phyloP scores from a whole-genome alignment of 2,888 invertebrate species.

The Cephus sareptanus region DNA sequence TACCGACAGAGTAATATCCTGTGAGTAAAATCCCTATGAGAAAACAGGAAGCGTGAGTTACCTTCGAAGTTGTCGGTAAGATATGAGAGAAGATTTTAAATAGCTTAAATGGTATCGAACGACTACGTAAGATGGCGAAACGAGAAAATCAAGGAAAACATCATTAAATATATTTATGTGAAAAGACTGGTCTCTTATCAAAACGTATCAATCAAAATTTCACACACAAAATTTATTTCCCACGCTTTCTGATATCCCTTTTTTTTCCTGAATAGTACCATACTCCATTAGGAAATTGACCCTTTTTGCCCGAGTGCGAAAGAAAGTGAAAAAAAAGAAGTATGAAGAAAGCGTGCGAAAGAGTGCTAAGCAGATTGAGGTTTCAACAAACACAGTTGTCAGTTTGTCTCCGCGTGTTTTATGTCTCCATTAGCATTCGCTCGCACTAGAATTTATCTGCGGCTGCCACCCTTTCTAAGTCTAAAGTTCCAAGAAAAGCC shows the following conservation, averaged over 20 bases:
- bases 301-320: background rate
- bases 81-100: background rate
- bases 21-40: background rate
- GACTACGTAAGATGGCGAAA: background rate
- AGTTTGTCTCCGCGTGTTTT: conserved; percentile 21
- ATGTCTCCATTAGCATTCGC: conserved; percentile 23
- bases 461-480: background rate
- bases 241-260: background rate
- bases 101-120: background rate
- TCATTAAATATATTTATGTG: background rate
- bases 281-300: background rate
- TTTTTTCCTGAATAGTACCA: background rate
- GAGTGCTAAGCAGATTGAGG: conserved; percentile 22
- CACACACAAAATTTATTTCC: background rate
- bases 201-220: background rate
- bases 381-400: conserved; percentile 8
- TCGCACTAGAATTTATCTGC: conserved; percentile 2
- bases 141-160: background rate
- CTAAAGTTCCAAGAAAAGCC: background rate
- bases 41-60: background rate
- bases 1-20: background rate
- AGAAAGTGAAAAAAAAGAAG: background rate
- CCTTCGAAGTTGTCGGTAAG: background rate
- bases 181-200: background rate
- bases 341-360: background rate